Evolutionary conservation across 2,113 vertebrate genomes (phyloP).

Genomic region (Tachysurus vachellii): DNA sequence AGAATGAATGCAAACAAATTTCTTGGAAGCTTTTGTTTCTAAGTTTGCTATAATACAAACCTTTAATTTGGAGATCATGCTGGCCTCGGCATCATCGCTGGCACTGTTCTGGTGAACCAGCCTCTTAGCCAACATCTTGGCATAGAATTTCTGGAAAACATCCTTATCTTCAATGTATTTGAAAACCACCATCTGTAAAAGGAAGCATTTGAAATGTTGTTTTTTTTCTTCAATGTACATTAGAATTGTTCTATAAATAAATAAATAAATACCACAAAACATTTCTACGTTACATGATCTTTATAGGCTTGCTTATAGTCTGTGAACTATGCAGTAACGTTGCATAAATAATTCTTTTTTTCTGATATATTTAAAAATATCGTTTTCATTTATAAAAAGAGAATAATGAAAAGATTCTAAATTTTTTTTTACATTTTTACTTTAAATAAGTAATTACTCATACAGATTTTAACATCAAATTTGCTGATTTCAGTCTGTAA

Average conservation of each 20-base stretch:
- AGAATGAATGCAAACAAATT: background rate
- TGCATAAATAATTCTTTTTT: background rate
- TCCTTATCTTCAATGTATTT: conserved; percentile 99
- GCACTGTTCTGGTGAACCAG: conserved; percentile 98
- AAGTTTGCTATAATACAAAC: conserved; percentile 59
- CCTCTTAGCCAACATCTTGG: conserved; percentile 97
- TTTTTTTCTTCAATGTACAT: background rate
- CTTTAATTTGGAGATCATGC: conserved; percentile 98
- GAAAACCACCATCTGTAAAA: conserved; percentile 95
- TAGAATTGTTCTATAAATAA: background rate
- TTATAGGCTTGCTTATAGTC: background rate
- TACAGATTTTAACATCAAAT: background rate
- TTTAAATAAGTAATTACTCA: no score
- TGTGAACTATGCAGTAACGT: background rate
- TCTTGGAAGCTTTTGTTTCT: background rate
- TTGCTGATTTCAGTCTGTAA: background rate
- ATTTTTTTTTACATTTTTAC: no score
- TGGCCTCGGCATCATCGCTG: conserved; percentile 89
- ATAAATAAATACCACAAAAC: background rate
- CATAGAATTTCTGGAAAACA: conserved; percentile 99
- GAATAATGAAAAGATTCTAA: no score
- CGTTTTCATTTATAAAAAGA: background rate
- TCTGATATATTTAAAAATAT: no score
- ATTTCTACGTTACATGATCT: background rate
- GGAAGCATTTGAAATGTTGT: background rate